Conservation (phyloP, 2,888 invertebrate species). For the Criorhina ranunculi region DNA sequence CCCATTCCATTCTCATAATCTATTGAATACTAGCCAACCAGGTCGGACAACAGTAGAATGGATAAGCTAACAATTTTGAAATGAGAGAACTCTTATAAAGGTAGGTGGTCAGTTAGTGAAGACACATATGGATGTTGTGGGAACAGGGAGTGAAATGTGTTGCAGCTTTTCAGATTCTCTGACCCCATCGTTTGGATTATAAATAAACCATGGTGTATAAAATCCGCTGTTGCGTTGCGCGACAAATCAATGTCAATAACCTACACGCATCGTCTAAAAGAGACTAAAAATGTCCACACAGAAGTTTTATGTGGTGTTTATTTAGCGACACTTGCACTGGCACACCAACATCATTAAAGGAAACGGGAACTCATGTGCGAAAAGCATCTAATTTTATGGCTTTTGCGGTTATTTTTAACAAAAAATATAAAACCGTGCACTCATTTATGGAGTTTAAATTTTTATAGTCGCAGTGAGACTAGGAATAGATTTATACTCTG, state of each 20-base stretch:
- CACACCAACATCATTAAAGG: neutral
- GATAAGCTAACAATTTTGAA: constrained; percentile 13
- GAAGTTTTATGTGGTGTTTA: neutral
- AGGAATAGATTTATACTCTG: neutral
- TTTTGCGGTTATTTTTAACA: constrained; percentile 41
- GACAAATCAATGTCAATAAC: constrained; percentile 56
- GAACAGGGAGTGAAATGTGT: constrained; percentile 13
- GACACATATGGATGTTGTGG: too few relatives aligned
- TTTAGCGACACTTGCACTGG: constrained; percentile 16
- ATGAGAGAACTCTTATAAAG: constrained; percentile 7
- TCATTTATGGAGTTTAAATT: constrained; percentile 1
- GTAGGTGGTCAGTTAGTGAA: constrained; percentile 15
- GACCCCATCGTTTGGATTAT: neutral
- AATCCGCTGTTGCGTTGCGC: neutral
- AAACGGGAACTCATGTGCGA: constrained; percentile 22
- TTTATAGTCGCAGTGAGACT: neutral
- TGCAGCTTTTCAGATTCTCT: neutral
- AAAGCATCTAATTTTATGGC: constrained; percentile 23
- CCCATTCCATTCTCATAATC: constrained; percentile 21
- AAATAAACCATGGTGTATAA: neutral
- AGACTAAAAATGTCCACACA: constrained; percentile 9
- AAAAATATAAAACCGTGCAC: neutral
- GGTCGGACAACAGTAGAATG: neutral
- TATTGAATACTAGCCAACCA: constrained; percentile 1
- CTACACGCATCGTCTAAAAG: constrained; percentile 30